phyloP scores from a whole-genome alignment of 1,140 invertebrate species.

The Cataglyphis hispanica region DNA sequence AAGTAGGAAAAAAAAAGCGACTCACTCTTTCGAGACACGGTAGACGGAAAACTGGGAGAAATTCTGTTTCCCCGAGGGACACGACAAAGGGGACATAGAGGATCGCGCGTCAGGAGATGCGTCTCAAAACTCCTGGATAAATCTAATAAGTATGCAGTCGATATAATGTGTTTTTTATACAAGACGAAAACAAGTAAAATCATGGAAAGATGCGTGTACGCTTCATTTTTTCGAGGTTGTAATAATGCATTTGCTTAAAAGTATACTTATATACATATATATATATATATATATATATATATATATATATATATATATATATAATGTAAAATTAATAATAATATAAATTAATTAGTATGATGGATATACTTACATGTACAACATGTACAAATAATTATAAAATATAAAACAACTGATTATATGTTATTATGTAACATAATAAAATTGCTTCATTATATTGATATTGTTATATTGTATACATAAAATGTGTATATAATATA shows the following conservation, averaged over 20 bases:
- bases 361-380: background rate
- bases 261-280: too few species aligned
- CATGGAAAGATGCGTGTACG: too few species aligned
- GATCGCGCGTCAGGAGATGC: background rate
- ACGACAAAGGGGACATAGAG: conserved; percentile 16
- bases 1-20: conserved; percentile 32
- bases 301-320: background rate
- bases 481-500: background rate
- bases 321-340: background rate
- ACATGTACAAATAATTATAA: background rate
- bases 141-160: background rate
- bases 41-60: conserved; percentile 37
- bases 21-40: background rate
- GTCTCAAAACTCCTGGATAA: conserved; percentile 49
- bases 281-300: too few species aligned
- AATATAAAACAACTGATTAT: background rate
- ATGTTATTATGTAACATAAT: background rate
- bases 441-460: background rate
- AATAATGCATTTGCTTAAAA: background rate
- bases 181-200: background rate
- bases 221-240: background rate
- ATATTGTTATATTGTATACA: background rate
- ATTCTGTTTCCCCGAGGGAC: background rate
- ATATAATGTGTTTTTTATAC: background rate
- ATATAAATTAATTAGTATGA: conserved; percentile 13